These are phyloP conservation scores for Ancistrus triradiatus DNA, from an alignment of 2,113 vertebrate genomes.

Conservation along the genomic window DNA sequence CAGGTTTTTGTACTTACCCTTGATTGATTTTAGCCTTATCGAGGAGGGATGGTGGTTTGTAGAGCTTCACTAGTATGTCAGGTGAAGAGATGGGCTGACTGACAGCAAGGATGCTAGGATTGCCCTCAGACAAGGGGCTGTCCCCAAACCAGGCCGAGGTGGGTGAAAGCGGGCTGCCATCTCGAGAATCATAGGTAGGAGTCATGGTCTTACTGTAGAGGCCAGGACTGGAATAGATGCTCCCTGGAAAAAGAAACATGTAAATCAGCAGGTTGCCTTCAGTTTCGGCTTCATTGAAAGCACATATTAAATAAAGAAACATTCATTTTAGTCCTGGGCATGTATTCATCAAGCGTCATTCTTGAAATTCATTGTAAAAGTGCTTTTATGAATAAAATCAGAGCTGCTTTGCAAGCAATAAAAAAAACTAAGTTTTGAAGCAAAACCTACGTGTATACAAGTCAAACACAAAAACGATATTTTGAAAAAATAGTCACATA, in stretches of 20 bases:
- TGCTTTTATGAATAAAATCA: too few relatives aligned
- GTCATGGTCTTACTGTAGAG: constrained; percentile 99
- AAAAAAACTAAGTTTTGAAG: too few relatives aligned
- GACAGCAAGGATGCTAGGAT: constrained; percentile 94
- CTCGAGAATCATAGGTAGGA: constrained; percentile 93
- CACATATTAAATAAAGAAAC: not conserved
- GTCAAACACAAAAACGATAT: too few relatives aligned
- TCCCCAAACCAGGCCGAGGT: constrained; percentile 98
- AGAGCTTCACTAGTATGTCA: constrained; percentile 91
- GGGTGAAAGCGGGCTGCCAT: constrained; percentile 94
- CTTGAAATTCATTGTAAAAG: too few relatives aligned
- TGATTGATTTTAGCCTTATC: constrained; percentile 99
- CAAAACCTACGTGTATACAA: too few relatives aligned
- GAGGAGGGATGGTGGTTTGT: constrained; percentile 93
- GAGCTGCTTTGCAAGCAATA: too few relatives aligned
- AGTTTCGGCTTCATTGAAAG: not conserved
- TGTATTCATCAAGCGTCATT: too few relatives aligned
- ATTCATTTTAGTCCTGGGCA: too few relatives aligned
- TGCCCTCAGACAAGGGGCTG: constrained; percentile 94
- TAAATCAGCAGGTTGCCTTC: constrained; percentile 26
- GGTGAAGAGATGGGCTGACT: constrained; percentile 94
- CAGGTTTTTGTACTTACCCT: constrained; percentile 74
- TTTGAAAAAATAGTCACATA: too few relatives aligned
- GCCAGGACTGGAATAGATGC: constrained; percentile 97
- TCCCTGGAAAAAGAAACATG: constrained; percentile 77